Percentiles rank a stretch among this genome's conserved stretches.
Evolutionary conservation across 2,113 vertebrate species (phyloP).

Genomic region (Eurypyga helias): DNA sequence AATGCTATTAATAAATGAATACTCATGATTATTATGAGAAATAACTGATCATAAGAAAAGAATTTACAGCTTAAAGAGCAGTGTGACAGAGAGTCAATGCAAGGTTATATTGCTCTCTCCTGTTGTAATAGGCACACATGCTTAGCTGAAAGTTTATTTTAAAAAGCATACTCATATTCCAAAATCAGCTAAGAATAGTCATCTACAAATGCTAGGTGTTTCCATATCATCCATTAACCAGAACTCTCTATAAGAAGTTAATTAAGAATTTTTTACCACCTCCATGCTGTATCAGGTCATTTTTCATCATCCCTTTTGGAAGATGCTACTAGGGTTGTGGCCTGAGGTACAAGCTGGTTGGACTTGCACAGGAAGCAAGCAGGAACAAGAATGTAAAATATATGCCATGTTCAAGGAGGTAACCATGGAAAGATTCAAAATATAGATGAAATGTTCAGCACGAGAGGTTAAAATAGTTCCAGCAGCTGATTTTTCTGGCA

Average conservation of each 20-base stretch:
- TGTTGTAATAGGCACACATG: neutral
- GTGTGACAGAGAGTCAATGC: neutral
- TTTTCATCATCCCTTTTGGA: neutral
- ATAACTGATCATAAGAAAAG: neutral
- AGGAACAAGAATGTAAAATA: neutral
- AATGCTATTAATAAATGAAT: neutral
- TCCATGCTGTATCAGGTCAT: neutral
- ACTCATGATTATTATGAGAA: neutral
- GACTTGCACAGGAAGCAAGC: neutral
- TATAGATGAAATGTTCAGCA: neutral
- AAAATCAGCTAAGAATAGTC: neutral
- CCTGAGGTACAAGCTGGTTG: neutral
- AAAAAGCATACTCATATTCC: neutral
- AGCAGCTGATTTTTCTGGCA: neutral
- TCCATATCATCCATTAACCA: neutral
- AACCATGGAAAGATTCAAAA: neutral
- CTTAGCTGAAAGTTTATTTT: neutral
- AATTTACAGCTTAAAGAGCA: slow-evolving; percentile 21
- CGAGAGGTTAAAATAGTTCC: neutral
- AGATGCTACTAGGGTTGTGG: neutral
- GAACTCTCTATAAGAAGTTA: neutral
- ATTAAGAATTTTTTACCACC: neutral
- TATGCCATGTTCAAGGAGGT: neutral
- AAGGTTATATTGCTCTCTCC: slow-evolving; percentile 10
- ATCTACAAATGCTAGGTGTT: neutral